phyloP scores from a whole-genome alignment of 2,888 invertebrate species.

The Oxycera nigricornis region DNA sequence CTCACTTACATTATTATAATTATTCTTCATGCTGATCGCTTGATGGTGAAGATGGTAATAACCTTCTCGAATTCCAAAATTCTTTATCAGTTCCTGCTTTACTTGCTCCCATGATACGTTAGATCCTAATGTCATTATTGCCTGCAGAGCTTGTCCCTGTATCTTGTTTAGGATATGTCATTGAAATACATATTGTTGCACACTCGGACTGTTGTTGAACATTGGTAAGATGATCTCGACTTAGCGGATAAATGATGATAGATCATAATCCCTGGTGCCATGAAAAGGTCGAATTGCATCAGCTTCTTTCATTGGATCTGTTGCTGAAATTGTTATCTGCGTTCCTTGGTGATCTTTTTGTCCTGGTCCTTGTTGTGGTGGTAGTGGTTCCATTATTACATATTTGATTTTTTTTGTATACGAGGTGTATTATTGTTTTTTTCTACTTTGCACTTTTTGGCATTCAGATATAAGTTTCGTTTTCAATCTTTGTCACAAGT shows the following conservation, averaged over 20 bases:
- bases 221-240: constrained; percentile 5
- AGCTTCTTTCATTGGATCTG: not conserved
- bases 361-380: not conserved
- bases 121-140: constrained; percentile 43
- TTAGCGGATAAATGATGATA: constrained; percentile 13
- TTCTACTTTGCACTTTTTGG: not conserved
- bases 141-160: constrained; percentile 41
- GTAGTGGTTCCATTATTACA: not conserved
- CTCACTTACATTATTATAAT: constrained; percentile 46
- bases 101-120: constrained; percentile 44
- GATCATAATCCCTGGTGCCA: not conserved
- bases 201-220: not conserved
- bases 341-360: not conserved
- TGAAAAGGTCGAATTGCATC: not conserved
- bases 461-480: not conserved
- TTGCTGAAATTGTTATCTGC: not conserved
- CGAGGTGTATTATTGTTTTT: not conserved
- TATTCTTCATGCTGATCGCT: constrained; percentile 38
- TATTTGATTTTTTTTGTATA: not conserved
- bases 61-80: constrained; percentile 10
- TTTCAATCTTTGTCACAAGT: not conserved
- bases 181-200: constrained; percentile 1
- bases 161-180: constrained; percentile 28
- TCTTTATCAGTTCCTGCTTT: constrained; percentile 43
- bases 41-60: not conserved